Conservation (phyloP, 2,888 invertebrate species). For the Diogma glabrata region DNA sequence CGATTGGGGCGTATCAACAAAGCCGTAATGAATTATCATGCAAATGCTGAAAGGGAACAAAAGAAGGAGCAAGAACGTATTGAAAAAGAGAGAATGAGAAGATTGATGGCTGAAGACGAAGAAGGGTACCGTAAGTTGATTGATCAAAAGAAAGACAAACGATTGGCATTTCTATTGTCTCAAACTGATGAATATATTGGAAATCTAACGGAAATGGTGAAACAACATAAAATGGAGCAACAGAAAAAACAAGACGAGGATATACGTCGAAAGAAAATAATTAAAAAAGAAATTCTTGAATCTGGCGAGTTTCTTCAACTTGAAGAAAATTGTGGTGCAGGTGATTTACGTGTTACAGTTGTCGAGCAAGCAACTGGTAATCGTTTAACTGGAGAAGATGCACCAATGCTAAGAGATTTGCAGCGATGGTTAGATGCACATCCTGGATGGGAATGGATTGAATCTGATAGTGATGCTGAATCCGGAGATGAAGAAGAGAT, state of each 20-base stretch:
- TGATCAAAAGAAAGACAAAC: conserved; percentile 99
- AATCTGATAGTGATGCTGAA: conserved; percentile 63
- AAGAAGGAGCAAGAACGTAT: conserved; percentile 99
- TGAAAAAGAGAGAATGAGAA: conserved; percentile 97
- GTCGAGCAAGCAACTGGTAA: conserved; percentile 80
- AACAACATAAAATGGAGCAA: conserved; percentile 89
- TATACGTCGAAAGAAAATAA: conserved; percentile 66
- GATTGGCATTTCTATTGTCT: conserved; percentile 89
- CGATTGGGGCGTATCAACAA: conserved; percentile 87
- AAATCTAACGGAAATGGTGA: conserved; percentile 94
- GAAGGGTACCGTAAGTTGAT: conserved; percentile 98
- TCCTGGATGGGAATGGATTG: conserved; percentile 88
- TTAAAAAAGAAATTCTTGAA: conserved; percentile 54
- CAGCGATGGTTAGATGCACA: conserved; percentile 80
- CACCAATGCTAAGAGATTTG: conserved; percentile 74
- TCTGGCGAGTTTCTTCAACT: conserved; percentile 53
- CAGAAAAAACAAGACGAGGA: conserved; percentile 81
- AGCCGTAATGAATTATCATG: conserved; percentile 92
- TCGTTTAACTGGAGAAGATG: conserved; percentile 64
- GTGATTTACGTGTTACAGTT: conserved; percentile 76
- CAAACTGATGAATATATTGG: conserved; percentile 99
- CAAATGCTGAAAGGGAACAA: conserved; percentile 96
- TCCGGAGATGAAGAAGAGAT: conserved; percentile 42
- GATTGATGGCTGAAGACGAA: conserved; percentile 99
- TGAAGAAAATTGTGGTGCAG: conserved; percentile 67